These are phyloP conservation scores for Desmodus rotundus DNA, from an alignment of 2,113 vertebrate species.

Conservation along the genomic window DNA sequence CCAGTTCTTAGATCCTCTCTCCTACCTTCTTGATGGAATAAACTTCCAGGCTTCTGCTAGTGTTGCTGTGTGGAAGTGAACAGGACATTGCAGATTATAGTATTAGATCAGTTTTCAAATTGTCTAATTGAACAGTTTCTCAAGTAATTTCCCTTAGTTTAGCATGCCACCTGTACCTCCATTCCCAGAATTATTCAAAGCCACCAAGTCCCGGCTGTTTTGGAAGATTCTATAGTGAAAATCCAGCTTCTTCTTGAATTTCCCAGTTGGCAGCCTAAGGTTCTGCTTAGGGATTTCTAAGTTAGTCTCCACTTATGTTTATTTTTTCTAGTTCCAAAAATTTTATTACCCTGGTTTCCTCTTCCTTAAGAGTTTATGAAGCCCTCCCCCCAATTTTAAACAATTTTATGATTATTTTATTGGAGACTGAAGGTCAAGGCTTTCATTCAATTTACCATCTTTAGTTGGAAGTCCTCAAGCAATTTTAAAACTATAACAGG, in stretches of 20 bases:
- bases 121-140: background rate
- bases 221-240: background rate
- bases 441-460: background rate
- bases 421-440: background rate
- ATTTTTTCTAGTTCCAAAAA: background rate
- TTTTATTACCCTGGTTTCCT: background rate
- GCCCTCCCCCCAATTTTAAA: background rate
- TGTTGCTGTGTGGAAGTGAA: background rate
- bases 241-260: background rate
- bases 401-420: background rate
- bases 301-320: background rate
- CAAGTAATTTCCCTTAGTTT: background rate
- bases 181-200: background rate
- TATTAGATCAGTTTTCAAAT: background rate
- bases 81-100: background rate
- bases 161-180: background rate
- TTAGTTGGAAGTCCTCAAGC: background rate
- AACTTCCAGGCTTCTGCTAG: background rate
- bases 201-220: background rate
- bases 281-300: background rate
- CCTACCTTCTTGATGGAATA: background rate
- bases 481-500: background rate
- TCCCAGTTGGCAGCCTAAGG: background rate
- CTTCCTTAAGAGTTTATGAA: background rate
- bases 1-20: background rate